These are phyloP conservation scores for Leptinotarsa undecemlineata DNA, from an alignment of 1,140 invertebrate genomes.

Conservation along the genomic window DNA sequence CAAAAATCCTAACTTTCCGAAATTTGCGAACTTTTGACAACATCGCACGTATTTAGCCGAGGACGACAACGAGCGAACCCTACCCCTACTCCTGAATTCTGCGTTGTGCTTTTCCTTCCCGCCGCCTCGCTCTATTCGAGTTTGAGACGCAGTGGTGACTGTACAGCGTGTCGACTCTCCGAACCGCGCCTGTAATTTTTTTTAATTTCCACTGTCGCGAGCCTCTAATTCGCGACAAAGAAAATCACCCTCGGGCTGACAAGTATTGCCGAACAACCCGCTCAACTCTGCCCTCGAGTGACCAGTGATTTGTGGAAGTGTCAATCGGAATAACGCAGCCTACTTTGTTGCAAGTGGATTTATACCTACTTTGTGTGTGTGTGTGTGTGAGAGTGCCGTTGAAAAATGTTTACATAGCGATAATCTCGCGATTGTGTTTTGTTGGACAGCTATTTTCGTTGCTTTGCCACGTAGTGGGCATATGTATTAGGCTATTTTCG, in stretches of 20 bases:
- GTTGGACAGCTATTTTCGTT: conserved; percentile 22
- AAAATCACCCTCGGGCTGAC: neutral
- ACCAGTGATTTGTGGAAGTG: conserved; percentile 16
- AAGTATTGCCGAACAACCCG: neutral
- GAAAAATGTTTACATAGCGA: conserved; percentile 26
- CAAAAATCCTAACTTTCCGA: too few species aligned
- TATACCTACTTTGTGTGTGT: conserved; percentile 21
- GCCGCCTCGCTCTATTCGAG: conserved; percentile 22
- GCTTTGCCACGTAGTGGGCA: conserved; percentile 23
- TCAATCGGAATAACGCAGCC: conserved; percentile 1
- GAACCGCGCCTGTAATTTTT: conserved; percentile 26
- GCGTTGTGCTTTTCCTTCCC: conserved; percentile 23
- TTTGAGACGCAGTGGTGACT: neutral
- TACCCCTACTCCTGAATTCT: conserved; percentile 21
- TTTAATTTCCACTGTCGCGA: conserved; percentile 24
- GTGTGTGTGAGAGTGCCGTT: conserved; percentile 16
- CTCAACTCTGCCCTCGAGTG: neutral
- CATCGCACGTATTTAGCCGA: neutral
- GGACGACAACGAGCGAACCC: conserved; percentile 7
- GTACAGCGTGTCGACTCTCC: neutral
- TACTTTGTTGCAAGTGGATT: conserved; percentile 23
- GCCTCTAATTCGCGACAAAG: conserved; percentile 16
- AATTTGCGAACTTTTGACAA: neutral
- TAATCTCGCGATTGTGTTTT: conserved; percentile 27
- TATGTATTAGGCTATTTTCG: conserved; percentile 16